Evolutionary conservation across 2,797 vertebrate genomes (phyloP), one percentile per base, ranked within the genome.

Genomic region (Limnodromus scolopaceus): DNA sequence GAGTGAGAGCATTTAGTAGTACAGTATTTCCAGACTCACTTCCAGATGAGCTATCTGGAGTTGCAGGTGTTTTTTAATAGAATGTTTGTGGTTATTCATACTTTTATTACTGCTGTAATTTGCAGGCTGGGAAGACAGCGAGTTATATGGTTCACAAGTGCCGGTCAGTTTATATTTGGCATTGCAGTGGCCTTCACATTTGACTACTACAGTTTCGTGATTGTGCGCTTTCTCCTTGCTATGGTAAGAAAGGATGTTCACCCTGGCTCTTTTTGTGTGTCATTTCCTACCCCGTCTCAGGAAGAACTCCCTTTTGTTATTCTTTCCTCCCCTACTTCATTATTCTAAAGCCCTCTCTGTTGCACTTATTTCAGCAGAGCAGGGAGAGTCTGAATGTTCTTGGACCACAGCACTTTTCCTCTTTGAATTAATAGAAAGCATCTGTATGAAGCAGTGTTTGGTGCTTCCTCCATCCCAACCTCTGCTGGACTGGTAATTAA

Each of bases 201-300:
- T 93, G 98, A 99, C 97, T 99, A 99, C 96, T 99, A 98, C 95
- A 96, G 98, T 61, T 99, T 99, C 9, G 86, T 99, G 91, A 88
- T 96, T 24, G 95, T 98, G 25, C 99, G 99, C 64, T 99, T 99
- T 97, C 97, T 99, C 78, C 99, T 99, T 10, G 99, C 99, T 70
- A 99, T 98, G 99, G 99, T 99, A 98, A 99, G 99, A 98, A 60
- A 74, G 58, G 13, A 34, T 25, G 30, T 27, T 84, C 66, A 58
- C 43, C 60, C 49, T 32, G 38, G 16, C 66, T 89, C 53, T 78
- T 86, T 87, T n/a, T 13, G 65, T 15, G 2, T 79, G 66, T 43
- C 7, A 11, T 87, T 91, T 95, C 86, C 83, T 84, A 77, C 88
- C 89, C 86, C 74, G 92, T 88, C 60, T 96, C 86, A 93, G 93